phyloP scores from a whole-genome alignment of 2,113 vertebrate species.

The Atherinomorus stipes region DNA sequence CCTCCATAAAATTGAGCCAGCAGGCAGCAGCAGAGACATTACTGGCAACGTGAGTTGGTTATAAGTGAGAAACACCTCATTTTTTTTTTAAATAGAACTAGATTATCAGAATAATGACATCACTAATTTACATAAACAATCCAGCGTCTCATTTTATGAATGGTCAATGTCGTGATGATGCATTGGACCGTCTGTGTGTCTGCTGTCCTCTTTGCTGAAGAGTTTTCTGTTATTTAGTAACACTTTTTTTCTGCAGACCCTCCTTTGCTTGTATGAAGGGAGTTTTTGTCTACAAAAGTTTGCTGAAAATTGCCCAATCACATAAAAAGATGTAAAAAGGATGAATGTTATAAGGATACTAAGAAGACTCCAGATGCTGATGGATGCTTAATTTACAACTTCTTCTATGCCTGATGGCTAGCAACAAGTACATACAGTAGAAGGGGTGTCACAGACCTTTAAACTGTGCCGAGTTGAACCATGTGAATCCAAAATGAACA shows the following conservation, averaged over 20 bases:
- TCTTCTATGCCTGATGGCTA: slow-evolving; percentile 34
- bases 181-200: slow-evolving; percentile 61
- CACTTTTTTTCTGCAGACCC: slow-evolving; percentile 26
- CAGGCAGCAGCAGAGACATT: neutral
- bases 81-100: neutral
- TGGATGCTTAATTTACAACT: slow-evolving; percentile 12
- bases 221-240: slow-evolving; percentile 45
- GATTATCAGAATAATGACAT: slow-evolving; percentile 34
- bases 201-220: slow-evolving; percentile 50
- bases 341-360: slow-evolving; percentile 9
- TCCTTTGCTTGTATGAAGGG: slow-evolving; percentile 33
- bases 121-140: slow-evolving; percentile 45
- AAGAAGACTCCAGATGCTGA: slow-evolving; percentile 14
- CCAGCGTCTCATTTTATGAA: slow-evolving; percentile 48
- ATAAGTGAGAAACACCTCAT: neutral
- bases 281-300: slow-evolving; percentile 53
- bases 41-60: neutral
- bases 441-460: neutral
- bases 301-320: slow-evolving; percentile 36
- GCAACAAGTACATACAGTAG: slow-evolving; percentile 18
- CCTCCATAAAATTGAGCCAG: slow-evolving; percentile 26
- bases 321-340: slow-evolving; percentile 29
- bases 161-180: slow-evolving; percentile 52
- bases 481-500: too few species aligned
- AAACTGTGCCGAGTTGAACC: too few species aligned